Base-by-base conservation (phyloP, 1,140 invertebrate genomes). In the Prorops nasuta region DNA sequence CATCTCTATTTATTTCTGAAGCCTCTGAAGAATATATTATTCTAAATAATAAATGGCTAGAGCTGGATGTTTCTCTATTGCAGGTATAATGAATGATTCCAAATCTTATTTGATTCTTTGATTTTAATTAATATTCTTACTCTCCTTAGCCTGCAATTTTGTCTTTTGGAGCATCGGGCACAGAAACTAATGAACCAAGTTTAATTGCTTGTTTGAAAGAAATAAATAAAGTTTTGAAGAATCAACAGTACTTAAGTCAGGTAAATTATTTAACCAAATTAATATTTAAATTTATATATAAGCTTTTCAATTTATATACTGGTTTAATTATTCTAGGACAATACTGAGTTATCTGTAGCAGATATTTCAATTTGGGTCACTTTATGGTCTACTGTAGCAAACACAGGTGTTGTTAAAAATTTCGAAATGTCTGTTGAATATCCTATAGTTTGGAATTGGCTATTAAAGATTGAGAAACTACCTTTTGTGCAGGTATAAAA, bases 61-160 rank as follows among this genome's bases (percentile, higher is more conserved):
- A 92, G 72, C 91, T 88, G 87, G 88, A 91, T 51, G 76, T 83
- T 34, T 81, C 82, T 9, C 74, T 83, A 34, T 79, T 91, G 31
- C 79, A 84, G 50, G 87, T 88, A 37, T 73, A 73, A 12, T 64
- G 82, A 42, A 63, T 71, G 8, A 76, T 44, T 74, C 73, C n/a
- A n/a, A n/a, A n/a, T n/a, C n/a, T n/a, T n/a, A n/a, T 15, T 64
- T 82, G 10, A 63, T 74, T 56, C 41, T 45, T 41, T 41, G 20
- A 43, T 37, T 21, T 55, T 43, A 7, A 3, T 22, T 44, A 18
- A 10, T 17, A 36, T 20, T 31, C 17, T 32, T 18, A 9, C 7
- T 39, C 34, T 52, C 64, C 62, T 19, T 8, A 77, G 76, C 72
- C 74, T 52, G 65, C 69, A 17, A 51, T 78, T 41, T 60, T 67